phyloP scores from a whole-genome alignment of 2,797 vertebrate genomes.

The Bovichtus variegatus region DNA sequence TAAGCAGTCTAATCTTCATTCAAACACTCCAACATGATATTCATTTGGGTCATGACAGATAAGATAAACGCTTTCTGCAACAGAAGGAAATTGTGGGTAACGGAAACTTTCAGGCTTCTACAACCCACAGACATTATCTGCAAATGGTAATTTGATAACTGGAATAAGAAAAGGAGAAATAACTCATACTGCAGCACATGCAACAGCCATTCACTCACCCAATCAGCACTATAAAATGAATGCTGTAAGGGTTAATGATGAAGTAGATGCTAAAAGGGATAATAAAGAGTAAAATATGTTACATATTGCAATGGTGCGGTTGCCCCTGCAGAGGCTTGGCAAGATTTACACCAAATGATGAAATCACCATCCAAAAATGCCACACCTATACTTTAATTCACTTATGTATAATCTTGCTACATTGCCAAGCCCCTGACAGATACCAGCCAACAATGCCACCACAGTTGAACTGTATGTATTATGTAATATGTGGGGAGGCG shows the following conservation, averaged over 20 bases:
- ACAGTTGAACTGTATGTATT: constrained; percentile 1
- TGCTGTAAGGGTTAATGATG: background rate
- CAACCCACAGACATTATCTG: constrained; percentile 49
- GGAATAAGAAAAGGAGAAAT: constrained; percentile 47
- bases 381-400: constrained; percentile 18
- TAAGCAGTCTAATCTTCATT: constrained; percentile 28
- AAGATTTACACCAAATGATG: constrained; percentile 28
- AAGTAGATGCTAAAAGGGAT: background rate
- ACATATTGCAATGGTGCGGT: background rate
- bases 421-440: background rate
- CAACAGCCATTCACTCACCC: constrained; percentile 22
- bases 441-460: background rate
- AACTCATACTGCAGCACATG: constrained; percentile 31
- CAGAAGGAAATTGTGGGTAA: constrained; percentile 61
- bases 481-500: constrained; percentile 5
- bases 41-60: constrained; percentile 50
- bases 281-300: background rate
- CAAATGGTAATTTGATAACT: constrained; percentile 48
- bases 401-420: background rate
- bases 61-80: constrained; percentile 44
- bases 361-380: background rate
- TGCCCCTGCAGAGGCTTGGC: background rate
- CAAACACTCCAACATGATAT: constrained; percentile 11
- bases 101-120: constrained; percentile 48
- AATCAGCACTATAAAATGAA: constrained; percentile 1